Evolutionary conservation across 2,113 vertebrate genomes (phyloP).

Genomic region (Pitta sordida): DNA sequence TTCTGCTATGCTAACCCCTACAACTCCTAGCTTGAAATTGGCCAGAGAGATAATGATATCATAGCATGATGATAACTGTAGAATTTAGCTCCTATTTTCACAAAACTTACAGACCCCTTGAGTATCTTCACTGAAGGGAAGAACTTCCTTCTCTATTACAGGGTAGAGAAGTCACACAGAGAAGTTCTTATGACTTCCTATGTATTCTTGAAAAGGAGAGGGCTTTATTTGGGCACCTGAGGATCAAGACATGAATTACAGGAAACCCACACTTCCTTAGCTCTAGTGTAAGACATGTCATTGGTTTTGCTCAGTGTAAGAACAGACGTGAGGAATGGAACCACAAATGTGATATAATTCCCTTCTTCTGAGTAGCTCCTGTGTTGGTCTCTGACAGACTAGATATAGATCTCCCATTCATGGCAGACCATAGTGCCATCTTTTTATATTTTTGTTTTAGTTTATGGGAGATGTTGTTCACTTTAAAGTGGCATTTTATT

Average conservation of each 20-base stretch:
- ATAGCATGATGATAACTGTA: neutral
- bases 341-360: neutral
- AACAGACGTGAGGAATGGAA: neutral
- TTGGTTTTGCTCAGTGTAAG: neutral
- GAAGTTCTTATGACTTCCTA: neutral
- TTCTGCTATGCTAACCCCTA: neutral
- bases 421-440: neutral
- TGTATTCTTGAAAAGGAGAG: neutral
- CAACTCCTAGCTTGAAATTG: neutral
- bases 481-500: neutral
- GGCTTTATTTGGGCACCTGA: neutral
- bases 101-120: neutral
- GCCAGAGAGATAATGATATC: neutral
- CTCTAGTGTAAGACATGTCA: rapidly evolving
- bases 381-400: neutral
- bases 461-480: neutral
- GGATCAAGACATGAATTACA: neutral
- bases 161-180: neutral
- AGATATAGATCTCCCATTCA: neutral
- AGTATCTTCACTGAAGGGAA: neutral
- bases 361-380: neutral
- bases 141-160: neutral
- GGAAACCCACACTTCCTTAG: neutral
- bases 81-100: neutral
- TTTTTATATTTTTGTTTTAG: neutral